Evolutionary conservation across 2,888 invertebrate genomes (phyloP).

Genomic region (Cephalotes varians): DNA sequence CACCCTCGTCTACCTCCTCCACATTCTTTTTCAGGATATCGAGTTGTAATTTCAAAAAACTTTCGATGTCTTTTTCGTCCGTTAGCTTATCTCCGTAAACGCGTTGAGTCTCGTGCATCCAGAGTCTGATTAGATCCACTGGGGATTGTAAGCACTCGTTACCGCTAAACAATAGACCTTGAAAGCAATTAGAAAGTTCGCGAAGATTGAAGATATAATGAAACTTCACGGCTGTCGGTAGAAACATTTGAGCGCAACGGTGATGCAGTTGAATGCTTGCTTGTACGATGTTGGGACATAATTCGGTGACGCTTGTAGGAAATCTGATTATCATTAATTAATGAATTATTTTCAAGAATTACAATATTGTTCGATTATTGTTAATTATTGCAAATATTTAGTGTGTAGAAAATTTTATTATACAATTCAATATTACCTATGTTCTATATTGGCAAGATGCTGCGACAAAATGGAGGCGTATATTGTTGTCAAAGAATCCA

Average conservation of each 20-base stretch:
- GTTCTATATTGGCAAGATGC: slow-evolving; percentile 93
- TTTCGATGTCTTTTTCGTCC: slow-evolving; percentile 97
- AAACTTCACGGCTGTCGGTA: slow-evolving; percentile 98
- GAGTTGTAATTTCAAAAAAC: slow-evolving; percentile 94
- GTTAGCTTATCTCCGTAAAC: slow-evolving; percentile 97
- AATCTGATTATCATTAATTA: slow-evolving; percentile 75
- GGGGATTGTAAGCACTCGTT: slow-evolving; percentile 94
- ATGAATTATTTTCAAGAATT: neutral
- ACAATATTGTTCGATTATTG: neutral
- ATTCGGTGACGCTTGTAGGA: slow-evolving; percentile 79
- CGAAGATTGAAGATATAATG: slow-evolving; percentile 98
- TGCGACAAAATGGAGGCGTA: slow-evolving; percentile 95
- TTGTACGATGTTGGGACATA: slow-evolving; percentile 89
- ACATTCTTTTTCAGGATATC: slow-evolving; percentile 97
- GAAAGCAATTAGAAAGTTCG: slow-evolving; percentile 97
- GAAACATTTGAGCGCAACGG: slow-evolving; percentile 94
- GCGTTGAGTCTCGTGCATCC: slow-evolving; percentile 97
- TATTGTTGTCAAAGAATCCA: slow-evolving; percentile 94
- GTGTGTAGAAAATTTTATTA: neutral
- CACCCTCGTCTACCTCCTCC: slow-evolving; percentile 96
- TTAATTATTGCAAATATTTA: neutral
- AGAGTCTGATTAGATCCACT: slow-evolving; percentile 94
- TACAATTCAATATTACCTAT: slow-evolving; percentile 87
- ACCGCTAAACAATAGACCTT: slow-evolving; percentile 96
- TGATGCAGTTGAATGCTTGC: slow-evolving; percentile 95